Base-by-base conservation (phyloP, 2,888 invertebrate genomes). In the Aphrophora alni region DNA sequence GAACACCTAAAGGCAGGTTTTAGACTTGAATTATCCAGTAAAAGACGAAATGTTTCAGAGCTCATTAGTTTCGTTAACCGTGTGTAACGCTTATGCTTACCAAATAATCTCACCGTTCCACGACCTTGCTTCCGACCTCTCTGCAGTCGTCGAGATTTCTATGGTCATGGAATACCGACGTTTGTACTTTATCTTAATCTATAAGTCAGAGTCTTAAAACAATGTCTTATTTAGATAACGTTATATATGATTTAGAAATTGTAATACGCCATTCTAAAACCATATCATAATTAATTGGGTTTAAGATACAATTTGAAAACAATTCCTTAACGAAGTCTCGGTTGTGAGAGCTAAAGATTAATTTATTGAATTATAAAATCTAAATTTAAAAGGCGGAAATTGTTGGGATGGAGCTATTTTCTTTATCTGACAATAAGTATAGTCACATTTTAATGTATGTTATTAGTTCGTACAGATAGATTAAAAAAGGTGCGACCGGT, bases 51-150 rank as follows among this genome's bases (percentile, higher is more conserved):
- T 59, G 59, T 59, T 44, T n/a, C 59, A 59, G n/a, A 59, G 21
- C 59, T 14, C 59, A 59, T 59, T 59, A 59, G 59, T 8, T 21
- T 1, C 59, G 59, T 59, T 21, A 59, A 59, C 21, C 59, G 59
- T 12, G 59, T 14, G 59, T n/a, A 59, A 59, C 59, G 59, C 59
- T 21, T 21, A 14, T 59, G 59, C 59, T 59, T 59, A 59, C 59
- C 59, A 59, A 59, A 59, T 59, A 59, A 59, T 59, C 59, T 59
- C 59, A 21, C 59, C 59, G 59, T 59, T 59, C 59, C 59, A 59
- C 59, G 59, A 21, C 59, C 59, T 59, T 59, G 59, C 59, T 59
- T 59, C 59, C 59, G 21, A 59, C 59, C 59, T 59, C 59, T 59
- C n/a, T n/a, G 59, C 1, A 59, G 21, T 21, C 59, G 59, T 44